Conservation (phyloP, 2,113 vertebrate species). For the Sylvicapra grimmia region DNA sequence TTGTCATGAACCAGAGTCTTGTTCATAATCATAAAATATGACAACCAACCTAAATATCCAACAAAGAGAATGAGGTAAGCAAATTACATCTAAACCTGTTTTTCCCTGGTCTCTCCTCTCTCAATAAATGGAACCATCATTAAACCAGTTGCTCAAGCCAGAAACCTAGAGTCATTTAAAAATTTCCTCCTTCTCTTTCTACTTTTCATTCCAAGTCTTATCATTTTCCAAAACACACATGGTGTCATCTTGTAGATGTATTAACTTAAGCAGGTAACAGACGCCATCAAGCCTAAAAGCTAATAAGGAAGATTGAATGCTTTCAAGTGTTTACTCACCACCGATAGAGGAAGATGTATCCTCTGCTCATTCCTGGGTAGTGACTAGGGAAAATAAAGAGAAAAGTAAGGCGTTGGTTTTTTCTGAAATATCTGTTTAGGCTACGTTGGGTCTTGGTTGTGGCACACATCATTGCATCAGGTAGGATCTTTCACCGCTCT, state of each 20-base stretch:
- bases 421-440: background rate
- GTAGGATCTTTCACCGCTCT: background rate
- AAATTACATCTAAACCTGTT: background rate
- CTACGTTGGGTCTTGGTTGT: rapidly evolving
- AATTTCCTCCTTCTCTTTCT: background rate
- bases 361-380: background rate
- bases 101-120: background rate
- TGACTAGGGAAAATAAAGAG: background rate
- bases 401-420: background rate
- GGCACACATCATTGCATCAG: background rate
- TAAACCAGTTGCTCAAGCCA: background rate
- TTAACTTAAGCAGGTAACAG: background rate
- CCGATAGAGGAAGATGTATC: background rate
- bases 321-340: background rate
- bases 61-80: background rate
- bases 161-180: background rate
- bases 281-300: background rate
- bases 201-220: background rate
- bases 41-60: background rate
- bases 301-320: background rate
- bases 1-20: background rate
- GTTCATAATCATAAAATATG: background rate
- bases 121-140: background rate
- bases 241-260: background rate
- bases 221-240: background rate